A percentile compares a stretch with the other conserved stretches of the same genome.
These are phyloP conservation scores for Actinostola sp. DNA, from an alignment of 92 coral and sea anemone species.

Conservation along the genomic window DNA sequence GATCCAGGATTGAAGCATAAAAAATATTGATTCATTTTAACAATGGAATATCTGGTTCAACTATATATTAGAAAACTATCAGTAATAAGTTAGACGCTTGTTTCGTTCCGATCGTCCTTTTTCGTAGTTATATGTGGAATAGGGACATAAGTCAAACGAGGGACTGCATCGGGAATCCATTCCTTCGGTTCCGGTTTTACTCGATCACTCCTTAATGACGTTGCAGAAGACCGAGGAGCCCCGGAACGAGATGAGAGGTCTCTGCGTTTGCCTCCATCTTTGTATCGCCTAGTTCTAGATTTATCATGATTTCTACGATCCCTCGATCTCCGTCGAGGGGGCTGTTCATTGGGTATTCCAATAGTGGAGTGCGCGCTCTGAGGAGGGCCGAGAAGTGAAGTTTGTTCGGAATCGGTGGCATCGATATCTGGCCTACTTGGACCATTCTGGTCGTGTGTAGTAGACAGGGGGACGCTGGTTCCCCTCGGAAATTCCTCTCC, in stretches of 20 bases:
- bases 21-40: background rate
- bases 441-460: constrained; percentile 21
- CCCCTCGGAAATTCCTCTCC: background rate
- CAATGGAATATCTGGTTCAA: background rate
- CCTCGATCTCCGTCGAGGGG: constrained; percentile 33
- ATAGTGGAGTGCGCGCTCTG: background rate
- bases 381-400: constrained; percentile 12
- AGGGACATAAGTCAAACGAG: constrained; percentile 80
- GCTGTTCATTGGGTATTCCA: constrained; percentile 23
- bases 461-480: background rate
- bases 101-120: constrained; percentile 58
- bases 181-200: constrained; percentile 80
- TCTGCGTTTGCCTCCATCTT: constrained; percentile 22
- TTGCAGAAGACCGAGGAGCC: constrained; percentile 62
- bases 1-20: too few species aligned
- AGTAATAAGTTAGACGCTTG: constrained; percentile 54
- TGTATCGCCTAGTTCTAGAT: constrained; percentile 34
- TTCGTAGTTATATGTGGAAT: constrained; percentile 72
- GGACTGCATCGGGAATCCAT: constrained; percentile 63
- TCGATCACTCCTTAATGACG: constrained; percentile 77
- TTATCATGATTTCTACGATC: constrained; percentile 32
- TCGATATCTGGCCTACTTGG: constrained; percentile 21
- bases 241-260: constrained; percentile 21
- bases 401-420: constrained; percentile 11
- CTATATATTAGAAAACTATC: too few species aligned